Conservation (phyloP, 2,888 invertebrate genomes). For the Ochlodes sylvanus region DNA sequence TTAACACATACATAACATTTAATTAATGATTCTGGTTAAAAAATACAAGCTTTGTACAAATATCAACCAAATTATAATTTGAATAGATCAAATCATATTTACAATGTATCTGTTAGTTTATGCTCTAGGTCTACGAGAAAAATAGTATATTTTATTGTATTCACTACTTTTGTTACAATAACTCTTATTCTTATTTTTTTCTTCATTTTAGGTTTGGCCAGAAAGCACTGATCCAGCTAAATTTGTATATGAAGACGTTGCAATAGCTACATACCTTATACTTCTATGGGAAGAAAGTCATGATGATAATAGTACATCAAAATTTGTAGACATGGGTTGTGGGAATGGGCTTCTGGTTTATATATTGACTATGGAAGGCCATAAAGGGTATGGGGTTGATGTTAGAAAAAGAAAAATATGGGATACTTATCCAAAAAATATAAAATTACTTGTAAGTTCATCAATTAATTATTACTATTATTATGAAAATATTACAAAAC, state of each 20-base stretch:
- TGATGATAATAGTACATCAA: slow-evolving; percentile 64
- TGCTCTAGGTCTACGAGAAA: too few species aligned
- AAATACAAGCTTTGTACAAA: too few species aligned
- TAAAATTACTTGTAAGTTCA: slow-evolving; percentile 75
- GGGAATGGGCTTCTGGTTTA: slow-evolving; percentile 98
- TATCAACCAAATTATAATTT: too few species aligned
- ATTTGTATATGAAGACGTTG: slow-evolving; percentile 98
- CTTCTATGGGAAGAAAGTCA: slow-evolving; percentile 90
- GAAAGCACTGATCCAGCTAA: slow-evolving; percentile 97
- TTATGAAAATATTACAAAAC: too few species aligned
- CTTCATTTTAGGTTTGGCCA: slow-evolving; percentile 90
- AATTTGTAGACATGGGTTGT: slow-evolving; percentile 98
- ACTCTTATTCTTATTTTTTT: not conserved
- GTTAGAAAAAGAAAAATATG: slow-evolving; percentile 94
- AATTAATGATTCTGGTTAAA: too few species aligned
- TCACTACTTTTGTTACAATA: too few species aligned
- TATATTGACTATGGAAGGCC: slow-evolving; percentile 93
- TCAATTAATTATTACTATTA: too few species aligned
- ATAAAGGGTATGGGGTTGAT: slow-evolving; percentile 93
- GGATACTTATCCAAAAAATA: slow-evolving; percentile 89
- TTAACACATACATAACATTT: too few species aligned
- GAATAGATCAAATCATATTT: too few species aligned
- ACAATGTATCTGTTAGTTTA: too few species aligned
- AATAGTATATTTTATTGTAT: too few species aligned
- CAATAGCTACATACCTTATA: slow-evolving; percentile 95